Conservation (phyloP, 2,113 vertebrate species). For the Laticauda laticaudata region DNA sequence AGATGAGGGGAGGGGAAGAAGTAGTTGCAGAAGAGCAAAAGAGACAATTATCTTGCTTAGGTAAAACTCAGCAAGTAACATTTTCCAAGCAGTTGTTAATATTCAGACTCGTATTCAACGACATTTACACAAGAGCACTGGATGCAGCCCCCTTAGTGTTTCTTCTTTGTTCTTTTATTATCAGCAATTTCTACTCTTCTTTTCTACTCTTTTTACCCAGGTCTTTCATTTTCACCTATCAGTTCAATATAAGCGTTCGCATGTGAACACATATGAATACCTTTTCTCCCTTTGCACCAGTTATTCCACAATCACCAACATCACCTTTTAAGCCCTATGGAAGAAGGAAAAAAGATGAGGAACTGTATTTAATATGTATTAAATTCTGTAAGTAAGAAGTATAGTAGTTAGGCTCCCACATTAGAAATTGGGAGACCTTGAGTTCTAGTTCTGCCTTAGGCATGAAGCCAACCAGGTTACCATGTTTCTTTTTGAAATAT, state of each 20-base stretch:
- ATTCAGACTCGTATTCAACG: neutral
- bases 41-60: neutral
- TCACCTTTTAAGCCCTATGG: conserved; percentile 86
- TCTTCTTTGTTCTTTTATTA: neutral
- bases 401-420: neutral
- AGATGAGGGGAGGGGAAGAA: neutral
- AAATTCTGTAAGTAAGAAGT: neutral
- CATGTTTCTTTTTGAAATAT: neutral
- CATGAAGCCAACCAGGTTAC: neutral
- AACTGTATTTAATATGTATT: neutral
- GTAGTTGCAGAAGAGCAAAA: neutral
- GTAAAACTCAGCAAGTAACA: neutral
- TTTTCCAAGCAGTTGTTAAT: neutral
- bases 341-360: conserved; percentile 54
- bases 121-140: neutral
- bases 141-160: neutral
- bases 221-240: neutral
- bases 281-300: conserved; percentile 87
- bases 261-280: conserved; percentile 63
- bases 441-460: neutral
- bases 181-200: neutral
- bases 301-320: conserved; percentile 73
- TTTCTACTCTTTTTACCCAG: neutral
- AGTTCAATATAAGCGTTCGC: neutral
- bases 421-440: neutral